Evolutionary conservation across 2,888 invertebrate genomes (phyloP).

Genomic region (Serrognathus titanus): DNA sequence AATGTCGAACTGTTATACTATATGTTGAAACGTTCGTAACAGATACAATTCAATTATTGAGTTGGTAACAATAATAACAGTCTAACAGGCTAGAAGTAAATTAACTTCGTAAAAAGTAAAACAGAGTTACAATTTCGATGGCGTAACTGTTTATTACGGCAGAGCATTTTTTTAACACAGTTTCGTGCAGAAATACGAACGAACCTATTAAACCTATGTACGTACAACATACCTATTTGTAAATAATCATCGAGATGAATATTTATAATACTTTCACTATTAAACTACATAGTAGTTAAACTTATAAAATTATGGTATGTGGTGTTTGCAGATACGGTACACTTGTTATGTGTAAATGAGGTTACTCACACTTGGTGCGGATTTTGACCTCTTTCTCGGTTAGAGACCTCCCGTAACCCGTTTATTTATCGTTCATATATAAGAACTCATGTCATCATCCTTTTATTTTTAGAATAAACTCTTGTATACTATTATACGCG

Average conservation of each 20-base stretch:
- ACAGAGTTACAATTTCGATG: too few relatives aligned
- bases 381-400: conserved; percentile 42
- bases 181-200: too few relatives aligned
- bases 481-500: not conserved
- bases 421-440: conserved; percentile 15
- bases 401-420: conserved; percentile 27
- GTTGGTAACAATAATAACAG: not conserved
- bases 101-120: not conserved
- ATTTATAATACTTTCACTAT: too few relatives aligned
- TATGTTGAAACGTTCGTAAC: not conserved
- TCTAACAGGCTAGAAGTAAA: not conserved
- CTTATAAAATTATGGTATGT: not conserved
- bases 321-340: conserved; percentile 15
- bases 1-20: not conserved
- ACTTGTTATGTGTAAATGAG: conserved; percentile 24
- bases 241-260: too few relatives aligned
- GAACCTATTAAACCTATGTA: too few relatives aligned
- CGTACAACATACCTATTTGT: too few relatives aligned
- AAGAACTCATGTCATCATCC: not conserved
- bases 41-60: not conserved
- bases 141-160: too few relatives aligned
- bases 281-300: too few relatives aligned
- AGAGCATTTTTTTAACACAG: too few relatives aligned
- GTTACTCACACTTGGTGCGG: conserved; percentile 34
- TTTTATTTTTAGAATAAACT: not conserved